Percentiles rank a stretch among this genome's conserved stretches.
These are phyloP conservation scores for Heliconius erato DNA, from an alignment of 2,888 invertebrate genomes.

Conservation along the genomic window DNA sequence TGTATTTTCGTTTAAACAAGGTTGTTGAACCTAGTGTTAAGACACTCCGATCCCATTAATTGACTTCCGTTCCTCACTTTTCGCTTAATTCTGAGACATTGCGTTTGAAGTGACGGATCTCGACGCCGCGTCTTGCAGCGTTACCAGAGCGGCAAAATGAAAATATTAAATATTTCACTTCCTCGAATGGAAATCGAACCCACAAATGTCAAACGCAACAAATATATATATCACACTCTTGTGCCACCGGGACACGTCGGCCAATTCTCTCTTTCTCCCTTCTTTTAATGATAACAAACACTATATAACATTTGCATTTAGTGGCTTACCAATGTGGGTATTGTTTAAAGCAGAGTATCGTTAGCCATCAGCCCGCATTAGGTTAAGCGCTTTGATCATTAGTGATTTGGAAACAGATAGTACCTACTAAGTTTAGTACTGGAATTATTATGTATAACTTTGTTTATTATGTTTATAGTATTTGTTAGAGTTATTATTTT, in stretches of 20 bases:
- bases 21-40: not conserved
- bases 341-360: constrained; percentile 29
- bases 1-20: not conserved
- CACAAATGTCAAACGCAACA: not conserved
- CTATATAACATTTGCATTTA: not conserved
- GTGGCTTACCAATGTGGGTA: constrained; percentile 8
- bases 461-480: not conserved
- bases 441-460: constrained; percentile 14
- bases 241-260: too few relatives aligned
- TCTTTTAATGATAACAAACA: not conserved
- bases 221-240: too few relatives aligned
- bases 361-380: constrained; percentile 44
- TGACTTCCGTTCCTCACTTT: not conserved
- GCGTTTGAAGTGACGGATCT: not conserved
- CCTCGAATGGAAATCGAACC: too few relatives aligned
- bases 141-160: not conserved
- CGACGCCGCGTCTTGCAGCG: not conserved
- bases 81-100: not conserved
- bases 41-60: not conserved
- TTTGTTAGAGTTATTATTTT: not conserved
- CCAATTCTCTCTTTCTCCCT: not conserved
- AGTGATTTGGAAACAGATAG: constrained; percentile 31
- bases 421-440: not conserved
- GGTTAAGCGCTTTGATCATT: constrained; percentile 45
- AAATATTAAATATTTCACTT: not conserved